Evolutionary conservation across 2,113 vertebrate genomes (phyloP).

Genomic region (Stigmatopora nigra): DNA sequence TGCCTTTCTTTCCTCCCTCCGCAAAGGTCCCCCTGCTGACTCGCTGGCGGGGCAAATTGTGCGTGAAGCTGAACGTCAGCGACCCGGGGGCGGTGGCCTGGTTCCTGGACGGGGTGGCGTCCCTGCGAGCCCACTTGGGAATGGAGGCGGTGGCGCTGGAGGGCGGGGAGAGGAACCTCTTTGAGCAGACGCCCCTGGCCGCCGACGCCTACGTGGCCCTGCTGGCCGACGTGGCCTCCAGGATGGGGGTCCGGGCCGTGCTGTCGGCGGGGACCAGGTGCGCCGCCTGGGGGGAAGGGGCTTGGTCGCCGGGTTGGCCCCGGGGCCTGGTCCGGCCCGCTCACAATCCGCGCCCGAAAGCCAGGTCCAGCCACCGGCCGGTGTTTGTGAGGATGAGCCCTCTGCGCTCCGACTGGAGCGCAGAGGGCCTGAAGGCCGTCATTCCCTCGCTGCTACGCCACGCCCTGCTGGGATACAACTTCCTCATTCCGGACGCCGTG

Average conservation of each 20-base stretch:
- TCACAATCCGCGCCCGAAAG: neutral
- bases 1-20: too few relatives aligned
- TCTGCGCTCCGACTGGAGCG: conserved; percentile 77
- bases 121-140: conserved; percentile 66
- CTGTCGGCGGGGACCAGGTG: conserved; percentile 78
- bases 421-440: conserved; percentile 76
- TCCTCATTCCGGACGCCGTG: conserved; percentile 86
- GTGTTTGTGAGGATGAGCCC: conserved; percentile 78
- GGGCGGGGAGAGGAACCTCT: conserved; percentile 72
- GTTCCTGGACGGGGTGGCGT: conserved; percentile 74
- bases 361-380: conserved; percentile 76
- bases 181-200: conserved; percentile 67
- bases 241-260: conserved; percentile 71
- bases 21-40: conserved; percentile 76
- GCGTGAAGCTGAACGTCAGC: conserved; percentile 79
- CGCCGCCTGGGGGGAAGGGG: neutral
- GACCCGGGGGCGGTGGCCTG: conserved; percentile 73
- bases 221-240: conserved; percentile 66
- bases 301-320: too few relatives aligned
- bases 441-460: conserved; percentile 84
- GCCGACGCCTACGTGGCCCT: conserved; percentile 69
- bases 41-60: conserved; percentile 76
- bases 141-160: conserved; percentile 74
- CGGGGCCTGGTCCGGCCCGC: too few relatives aligned
- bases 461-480: conserved; percentile 85